Base-by-base conservation (phyloP, 2,888 invertebrate species). In the Acanthosepion pharaonis region DNA sequence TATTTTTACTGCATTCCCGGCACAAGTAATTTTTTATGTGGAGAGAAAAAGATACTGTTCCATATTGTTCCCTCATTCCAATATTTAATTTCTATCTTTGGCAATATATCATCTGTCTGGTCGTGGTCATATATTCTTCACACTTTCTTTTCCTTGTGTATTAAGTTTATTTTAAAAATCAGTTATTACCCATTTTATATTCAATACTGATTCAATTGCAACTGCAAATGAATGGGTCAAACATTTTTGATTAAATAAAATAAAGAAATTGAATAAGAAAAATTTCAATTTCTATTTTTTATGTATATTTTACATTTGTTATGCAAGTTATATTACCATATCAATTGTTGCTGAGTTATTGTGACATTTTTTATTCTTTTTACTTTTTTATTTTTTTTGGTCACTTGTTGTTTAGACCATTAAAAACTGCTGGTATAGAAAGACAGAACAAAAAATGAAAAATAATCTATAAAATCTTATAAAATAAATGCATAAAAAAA, bases 31-130 rank as follows among this genome's bases (percentile, higher is more conserved):
- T 11, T 78, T 78, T 64, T 15, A n/a, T 78, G 78, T 78, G 78
- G n/a, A 78, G n/a, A 78, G 78, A 78, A 15, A 78, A n/a, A 78
- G 33, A 78, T 78, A 59, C 59, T 59, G 59, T 59, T 59, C 59
- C 59, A n/a, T 78, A 78, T 33, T 78, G n/a, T 78, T 78, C n/a
- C 78, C 33, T 78, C 78, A 78, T 33, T 20, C 78, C n/a, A 78
- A 78, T 78, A 78, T 78, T 78, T 78, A n/a, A 78, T 78, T 78
- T 78, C 78, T 78, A n/a, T 78, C 78, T 78, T 78, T 78, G 33
- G 78, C 78, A 78, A 33, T 78, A 78, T 78, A 78, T 78, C 78
- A 78, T 78, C n/a, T 33, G 15, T 59, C 78, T 78, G 78, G 78
- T 78, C 78, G 33, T 33, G 78, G 78, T 78, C 78, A 78, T 78